A percentile compares a stretch with the other conserved stretches of the same genome.
Evolutionary conservation across 2,888 invertebrate genomes (phyloP).

Genomic region (Pelosia muscerda): DNA sequence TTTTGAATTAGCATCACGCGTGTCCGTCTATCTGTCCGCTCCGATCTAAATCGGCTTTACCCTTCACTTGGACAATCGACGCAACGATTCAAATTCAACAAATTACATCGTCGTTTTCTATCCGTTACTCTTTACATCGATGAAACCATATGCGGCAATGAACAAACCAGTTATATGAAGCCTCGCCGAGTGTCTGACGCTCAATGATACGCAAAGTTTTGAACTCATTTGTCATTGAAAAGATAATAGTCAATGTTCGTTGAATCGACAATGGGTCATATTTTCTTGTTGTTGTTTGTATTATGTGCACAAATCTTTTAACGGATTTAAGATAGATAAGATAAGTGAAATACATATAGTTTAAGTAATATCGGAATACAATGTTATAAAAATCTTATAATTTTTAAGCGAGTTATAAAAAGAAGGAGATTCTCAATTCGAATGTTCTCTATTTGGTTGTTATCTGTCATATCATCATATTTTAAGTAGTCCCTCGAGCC

Average conservation of each 20-base stretch:
- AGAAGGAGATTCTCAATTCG: not conserved
- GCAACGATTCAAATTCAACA: conserved; percentile 42
- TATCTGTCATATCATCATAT: too few species aligned
- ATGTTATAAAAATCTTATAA: not conserved
- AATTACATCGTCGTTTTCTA: conserved; percentile 51
- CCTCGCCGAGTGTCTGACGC: conserved; percentile 36
- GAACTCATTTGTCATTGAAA: conserved; percentile 77
- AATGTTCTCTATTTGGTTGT: not conserved
- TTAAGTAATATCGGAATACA: not conserved
- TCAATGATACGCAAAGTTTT: conserved; percentile 66
- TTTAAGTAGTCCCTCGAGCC: too few species aligned
- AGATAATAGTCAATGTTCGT: conserved; percentile 74
- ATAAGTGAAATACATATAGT: conserved; percentile 17
- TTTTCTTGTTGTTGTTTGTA: conserved; percentile 63
- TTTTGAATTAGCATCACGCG: conserved; percentile 78
- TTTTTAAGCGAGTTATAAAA: not conserved
- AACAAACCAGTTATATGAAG: conserved; percentile 46
- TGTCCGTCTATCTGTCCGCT: conserved; percentile 72
- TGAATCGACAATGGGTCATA: conserved; percentile 76
- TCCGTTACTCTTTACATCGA: conserved; percentile 22
- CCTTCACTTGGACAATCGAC: conserved; percentile 60
- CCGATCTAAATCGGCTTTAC: conserved; percentile 82
- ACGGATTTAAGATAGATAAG: conserved; percentile 29
- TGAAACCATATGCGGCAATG: conserved; percentile 57
- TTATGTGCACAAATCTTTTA: conserved; percentile 51